A percentile compares a stretch with the other conserved stretches of the same genome.
phyloP scores from a whole-genome alignment of 1,140 invertebrate genomes.

The Solenopsis fugax region DNA sequence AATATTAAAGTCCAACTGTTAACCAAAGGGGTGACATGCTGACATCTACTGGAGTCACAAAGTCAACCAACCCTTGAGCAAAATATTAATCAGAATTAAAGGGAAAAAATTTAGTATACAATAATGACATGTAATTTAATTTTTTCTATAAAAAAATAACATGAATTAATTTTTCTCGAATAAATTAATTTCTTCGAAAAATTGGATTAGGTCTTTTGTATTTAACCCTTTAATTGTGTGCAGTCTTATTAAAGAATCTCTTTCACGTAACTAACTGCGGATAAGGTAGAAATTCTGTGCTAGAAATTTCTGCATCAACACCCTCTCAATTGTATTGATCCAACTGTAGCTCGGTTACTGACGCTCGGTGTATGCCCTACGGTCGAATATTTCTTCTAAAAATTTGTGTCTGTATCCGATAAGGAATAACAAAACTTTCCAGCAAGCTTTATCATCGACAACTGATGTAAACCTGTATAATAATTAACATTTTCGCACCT shows the following conservation, averaged over 20 bases:
- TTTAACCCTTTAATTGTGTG: not conserved
- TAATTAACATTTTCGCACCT: not conserved
- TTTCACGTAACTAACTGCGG: not conserved
- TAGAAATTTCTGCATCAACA: not conserved
- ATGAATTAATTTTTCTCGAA: not conserved
- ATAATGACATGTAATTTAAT: not conserved
- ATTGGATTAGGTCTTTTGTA: not conserved
- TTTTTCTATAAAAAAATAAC: not conserved
- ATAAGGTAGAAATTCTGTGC: constrained; percentile 22
- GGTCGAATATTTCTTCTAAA: not conserved
- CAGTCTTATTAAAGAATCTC: not conserved
- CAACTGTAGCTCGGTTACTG: constrained; percentile 1
- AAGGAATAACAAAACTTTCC: not conserved
- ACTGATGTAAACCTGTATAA: not conserved
- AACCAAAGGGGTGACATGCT: not conserved
- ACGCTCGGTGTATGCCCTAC: constrained; percentile 32
- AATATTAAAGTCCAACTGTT: not conserved
- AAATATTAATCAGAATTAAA: constrained; percentile 18
- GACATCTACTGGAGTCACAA: constrained; percentile 25
- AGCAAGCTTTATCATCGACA: not conserved
- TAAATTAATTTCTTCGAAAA: constrained; percentile 4
- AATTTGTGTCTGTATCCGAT: not conserved
- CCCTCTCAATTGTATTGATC: not conserved
- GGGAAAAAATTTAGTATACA: not conserved
- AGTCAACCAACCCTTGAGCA: not conserved